Base-by-base conservation (phyloP, 1,140 invertebrate species). In the Limonius californicus region DNA sequence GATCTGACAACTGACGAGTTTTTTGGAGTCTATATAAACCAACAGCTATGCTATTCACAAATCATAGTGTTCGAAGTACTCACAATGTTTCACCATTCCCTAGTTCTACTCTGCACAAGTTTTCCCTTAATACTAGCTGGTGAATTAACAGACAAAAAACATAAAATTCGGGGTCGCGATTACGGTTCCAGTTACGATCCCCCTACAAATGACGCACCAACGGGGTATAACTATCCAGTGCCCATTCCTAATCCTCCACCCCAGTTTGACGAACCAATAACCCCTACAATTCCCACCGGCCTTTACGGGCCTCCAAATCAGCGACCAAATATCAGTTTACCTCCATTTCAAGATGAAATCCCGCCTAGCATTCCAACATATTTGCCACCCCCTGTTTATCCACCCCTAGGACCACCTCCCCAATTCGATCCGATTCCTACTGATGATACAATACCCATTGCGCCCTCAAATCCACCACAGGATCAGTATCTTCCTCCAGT, bases 371-470 rank as follows among this genome's bases (percentile, higher is more conserved):
- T 57, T 12, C 27, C 57, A 14, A 35, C 20, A n/a, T 61, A 61
- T 55, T 15, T 15, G 35, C 63, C 59, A 23, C 27, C 53, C 42
- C 57, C 20, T 18, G 21, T 55, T 2, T 58, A 68, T 47, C 27
- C 61, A 23, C 66, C 68, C 39, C 59, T 55, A 14, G 27, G 43
- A 15, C 61, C 64, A 4, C 55, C 59, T 16, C 39, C 42, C 18
- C 56, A 62, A 16, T 20, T 57, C 14, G 60, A 55, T 54, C 53
- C 65, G 23, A 39, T 63, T 32, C 66, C 42, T 30, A 62, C 19
- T 43, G 70, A 72, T 50, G 66, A 69, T 50, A 63, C 60, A 7
- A 47, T 69, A n/a, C 57, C 67, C 1, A 57, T 70, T 35, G 54
- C 68, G 11, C 21, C 64, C n/a, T n/a, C n/a, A n/a, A n/a, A n/a